Evolutionary conservation across 2,113 vertebrate genomes (phyloP).

Genomic region (Cairina moschata): DNA sequence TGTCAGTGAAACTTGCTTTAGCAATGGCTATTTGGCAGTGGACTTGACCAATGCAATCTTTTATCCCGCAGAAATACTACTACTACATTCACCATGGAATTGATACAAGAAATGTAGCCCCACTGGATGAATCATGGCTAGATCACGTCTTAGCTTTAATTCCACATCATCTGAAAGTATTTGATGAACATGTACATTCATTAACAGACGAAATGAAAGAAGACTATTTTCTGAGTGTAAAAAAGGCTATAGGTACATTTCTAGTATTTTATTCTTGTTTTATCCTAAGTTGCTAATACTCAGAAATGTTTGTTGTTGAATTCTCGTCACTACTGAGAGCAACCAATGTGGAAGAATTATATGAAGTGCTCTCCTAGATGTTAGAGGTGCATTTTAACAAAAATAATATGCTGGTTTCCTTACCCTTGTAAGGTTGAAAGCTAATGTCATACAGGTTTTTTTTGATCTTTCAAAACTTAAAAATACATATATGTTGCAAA

Average conservation of each 20-base stretch:
- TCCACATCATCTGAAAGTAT: conserved; percentile 76
- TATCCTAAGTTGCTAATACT: background rate
- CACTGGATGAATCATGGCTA: conserved; percentile 84
- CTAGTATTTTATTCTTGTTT: background rate
- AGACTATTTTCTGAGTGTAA: conserved; percentile 85
- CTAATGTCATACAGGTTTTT: background rate
- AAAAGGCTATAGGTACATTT: conserved; percentile 84
- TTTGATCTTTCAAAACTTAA: background rate
- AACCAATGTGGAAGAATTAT: background rate
- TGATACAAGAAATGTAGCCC: conserved; percentile 79
- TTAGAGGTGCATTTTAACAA: background rate
- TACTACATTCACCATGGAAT: conserved; percentile 85
- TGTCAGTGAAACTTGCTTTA: background rate
- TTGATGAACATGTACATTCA: conserved; percentile 50
- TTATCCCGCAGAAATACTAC: conserved; percentile 78
- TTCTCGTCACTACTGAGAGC: background rate
- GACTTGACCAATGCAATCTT: background rate
- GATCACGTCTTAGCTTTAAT: conserved; percentile 78
- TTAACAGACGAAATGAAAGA: conserved; percentile 86
- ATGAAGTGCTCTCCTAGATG: background rate
- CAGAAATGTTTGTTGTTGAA: background rate
- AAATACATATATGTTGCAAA: background rate
- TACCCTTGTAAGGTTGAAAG: background rate
- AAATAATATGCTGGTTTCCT: background rate
- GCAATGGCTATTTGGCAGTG: background rate